Percentiles rank a stretch among this genome's conserved stretches.
Conservation (phyloP, 2,888 invertebrate species). For the Hartigia nigra region DNA sequence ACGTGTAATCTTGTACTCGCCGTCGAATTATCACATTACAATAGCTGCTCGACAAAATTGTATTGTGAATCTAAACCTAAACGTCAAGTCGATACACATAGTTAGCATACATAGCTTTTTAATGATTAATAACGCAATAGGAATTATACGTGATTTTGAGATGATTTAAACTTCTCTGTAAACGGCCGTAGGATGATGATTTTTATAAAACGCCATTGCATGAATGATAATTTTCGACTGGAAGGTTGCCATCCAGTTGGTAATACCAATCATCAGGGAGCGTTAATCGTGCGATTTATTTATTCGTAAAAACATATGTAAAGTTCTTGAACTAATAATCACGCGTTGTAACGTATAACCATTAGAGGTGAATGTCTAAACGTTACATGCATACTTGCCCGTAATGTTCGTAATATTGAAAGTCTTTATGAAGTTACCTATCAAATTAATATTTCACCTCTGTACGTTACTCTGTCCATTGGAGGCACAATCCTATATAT, state of each 20-base stretch:
- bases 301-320: neutral
- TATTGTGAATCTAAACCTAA: neutral
- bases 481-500: neutral
- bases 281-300: neutral
- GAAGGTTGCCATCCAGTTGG: neutral
- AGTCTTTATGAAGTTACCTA: neutral
- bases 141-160: neutral
- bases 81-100: neutral
- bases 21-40: neutral
- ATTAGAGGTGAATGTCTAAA: neutral
- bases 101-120: neutral
- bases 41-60: neutral
- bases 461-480: neutral
- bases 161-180: neutral
- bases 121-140: neutral
- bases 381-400: neutral
- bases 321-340: neutral
- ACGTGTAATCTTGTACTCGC: neutral
- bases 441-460: neutral
- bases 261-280: neutral
- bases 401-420: neutral
- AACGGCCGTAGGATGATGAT: neutral
- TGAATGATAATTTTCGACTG: neutral
- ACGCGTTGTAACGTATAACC: neutral
- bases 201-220: neutral